Percentiles rank a stretch among this genome's conserved stretches.
Conservation (phyloP, 2,113 vertebrate genomes). For the Anoplopoma fimbria region DNA sequence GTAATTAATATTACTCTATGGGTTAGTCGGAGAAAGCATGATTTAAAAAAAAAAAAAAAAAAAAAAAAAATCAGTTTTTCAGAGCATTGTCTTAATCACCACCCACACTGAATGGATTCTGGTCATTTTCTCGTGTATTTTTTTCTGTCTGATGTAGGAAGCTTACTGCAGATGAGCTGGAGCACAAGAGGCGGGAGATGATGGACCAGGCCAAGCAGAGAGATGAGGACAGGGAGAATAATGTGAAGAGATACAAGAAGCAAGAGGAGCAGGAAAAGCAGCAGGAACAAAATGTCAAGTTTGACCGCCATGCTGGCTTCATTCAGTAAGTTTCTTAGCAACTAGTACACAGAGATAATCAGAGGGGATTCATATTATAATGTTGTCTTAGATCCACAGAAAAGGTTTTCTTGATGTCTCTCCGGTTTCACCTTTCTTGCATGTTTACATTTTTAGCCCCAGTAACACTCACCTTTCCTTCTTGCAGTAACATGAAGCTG, state of each 20-base stretch:
- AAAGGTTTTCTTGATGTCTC: background rate
- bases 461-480: constrained; percentile 14
- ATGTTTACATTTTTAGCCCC: background rate
- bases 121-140: background rate
- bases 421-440: background rate
- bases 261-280: constrained; percentile 89
- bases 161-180: constrained; percentile 90
- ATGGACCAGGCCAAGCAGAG: constrained; percentile 92
- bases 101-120: background rate
- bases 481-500: constrained; percentile 90
- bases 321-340: constrained; percentile 88
- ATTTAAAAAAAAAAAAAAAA: too few species aligned
- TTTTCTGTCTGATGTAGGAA: constrained; percentile 80
- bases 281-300: constrained; percentile 77
- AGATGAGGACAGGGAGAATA: constrained; percentile 89
- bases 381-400: background rate
- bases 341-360: background rate
- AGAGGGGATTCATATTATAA: background rate
- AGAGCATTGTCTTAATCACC: constrained; percentile 8
- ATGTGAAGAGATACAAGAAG: constrained; percentile 86
- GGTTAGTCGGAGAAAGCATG: background rate
- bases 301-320: constrained; percentile 86
- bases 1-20: background rate
- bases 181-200: constrained; percentile 90
- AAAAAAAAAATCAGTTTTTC: background rate